Evolutionary conservation across 2,888 invertebrate genomes (phyloP).

Genomic region (Lycaena phlaeas): DNA sequence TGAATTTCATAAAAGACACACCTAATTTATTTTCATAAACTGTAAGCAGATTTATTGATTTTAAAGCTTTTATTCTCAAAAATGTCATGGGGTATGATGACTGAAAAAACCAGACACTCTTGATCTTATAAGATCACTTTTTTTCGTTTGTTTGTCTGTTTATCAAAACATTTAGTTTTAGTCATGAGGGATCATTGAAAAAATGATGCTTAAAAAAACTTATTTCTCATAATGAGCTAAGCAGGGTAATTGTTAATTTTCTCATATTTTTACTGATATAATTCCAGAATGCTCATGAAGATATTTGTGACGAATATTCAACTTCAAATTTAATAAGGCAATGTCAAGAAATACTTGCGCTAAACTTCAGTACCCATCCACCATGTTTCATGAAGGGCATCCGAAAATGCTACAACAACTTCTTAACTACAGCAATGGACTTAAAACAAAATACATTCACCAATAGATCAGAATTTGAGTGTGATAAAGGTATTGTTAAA

Average conservation of each 20-base stretch:
- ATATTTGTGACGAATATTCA: conserved; percentile 34
- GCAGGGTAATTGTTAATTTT: not conserved
- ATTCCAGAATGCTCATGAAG: conserved; percentile 61
- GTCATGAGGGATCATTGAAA: no score
- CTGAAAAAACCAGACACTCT: no score
- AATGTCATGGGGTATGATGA: no score
- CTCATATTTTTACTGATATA: not conserved
- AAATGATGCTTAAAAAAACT: no score
- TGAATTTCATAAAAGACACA: no score
- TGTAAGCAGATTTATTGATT: no score
- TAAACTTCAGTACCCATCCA: conserved; percentile 49
- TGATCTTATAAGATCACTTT: no score
- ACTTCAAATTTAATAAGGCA: conserved; percentile 38
- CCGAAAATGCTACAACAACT: conserved; percentile 43
- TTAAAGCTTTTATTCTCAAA: no score
- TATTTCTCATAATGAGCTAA: no score
- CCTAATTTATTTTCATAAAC: no score
- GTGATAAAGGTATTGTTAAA: conserved; percentile 45
- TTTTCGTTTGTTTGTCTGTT: no score
- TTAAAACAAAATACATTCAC: conserved; percentile 43
- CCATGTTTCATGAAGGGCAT: conserved; percentile 42
- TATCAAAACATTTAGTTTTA: no score
- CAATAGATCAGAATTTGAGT: conserved; percentile 39
- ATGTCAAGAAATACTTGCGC: conserved; percentile 44
- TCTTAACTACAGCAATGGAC: conserved; percentile 46